A percentile compares a stretch with the other conserved stretches of the same genome.
Evolutionary conservation across 2,888 invertebrate genomes (phyloP).

Genomic region (Lochmaea crataegi): DNA sequence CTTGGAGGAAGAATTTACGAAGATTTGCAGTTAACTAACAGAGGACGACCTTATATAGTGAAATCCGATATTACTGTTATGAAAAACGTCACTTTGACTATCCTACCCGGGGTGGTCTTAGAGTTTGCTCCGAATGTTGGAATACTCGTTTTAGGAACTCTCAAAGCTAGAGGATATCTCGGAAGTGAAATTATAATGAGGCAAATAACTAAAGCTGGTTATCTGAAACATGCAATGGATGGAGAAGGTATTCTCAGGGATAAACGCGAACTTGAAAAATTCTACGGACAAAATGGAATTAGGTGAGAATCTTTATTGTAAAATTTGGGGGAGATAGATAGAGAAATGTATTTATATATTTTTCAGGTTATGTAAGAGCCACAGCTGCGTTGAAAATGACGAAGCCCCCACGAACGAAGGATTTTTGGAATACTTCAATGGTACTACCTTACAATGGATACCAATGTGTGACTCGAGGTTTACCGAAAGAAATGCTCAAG

Average conservation of each 20-base stretch:
- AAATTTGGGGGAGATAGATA: too few species aligned
- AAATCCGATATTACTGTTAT: constrained; percentile 95
- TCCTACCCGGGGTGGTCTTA: constrained; percentile 88
- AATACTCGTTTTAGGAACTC: constrained; percentile 90
- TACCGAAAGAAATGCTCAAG: constrained; percentile 96
- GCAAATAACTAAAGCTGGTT: constrained; percentile 66
- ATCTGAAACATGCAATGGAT: constrained; percentile 57
- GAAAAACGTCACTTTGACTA: constrained; percentile 89
- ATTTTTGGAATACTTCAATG: constrained; percentile 94
- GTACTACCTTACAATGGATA: constrained; percentile 95
- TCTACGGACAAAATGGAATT: constrained; percentile 73
- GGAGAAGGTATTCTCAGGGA: constrained; percentile 53
- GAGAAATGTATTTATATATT: not conserved
- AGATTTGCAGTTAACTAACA: constrained; percentile 73
- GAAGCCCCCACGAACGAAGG: constrained; percentile 76
- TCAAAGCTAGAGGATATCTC: constrained; percentile 84
- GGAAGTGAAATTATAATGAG: constrained; percentile 84
- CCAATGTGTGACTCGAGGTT: constrained; percentile 96
- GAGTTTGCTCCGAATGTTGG: constrained; percentile 97
- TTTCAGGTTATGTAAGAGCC: constrained; percentile 76
- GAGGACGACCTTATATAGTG: constrained; percentile 78
- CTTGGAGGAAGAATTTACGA: constrained; percentile 82
- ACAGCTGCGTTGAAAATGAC: constrained; percentile 74
- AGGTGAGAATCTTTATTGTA: too few species aligned
- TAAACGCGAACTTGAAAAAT: constrained; percentile 61